These are phyloP conservation scores for Anoplolepis gracilipes DNA, from an alignment of 1,140 invertebrate genomes.

Conservation along the genomic window DNA sequence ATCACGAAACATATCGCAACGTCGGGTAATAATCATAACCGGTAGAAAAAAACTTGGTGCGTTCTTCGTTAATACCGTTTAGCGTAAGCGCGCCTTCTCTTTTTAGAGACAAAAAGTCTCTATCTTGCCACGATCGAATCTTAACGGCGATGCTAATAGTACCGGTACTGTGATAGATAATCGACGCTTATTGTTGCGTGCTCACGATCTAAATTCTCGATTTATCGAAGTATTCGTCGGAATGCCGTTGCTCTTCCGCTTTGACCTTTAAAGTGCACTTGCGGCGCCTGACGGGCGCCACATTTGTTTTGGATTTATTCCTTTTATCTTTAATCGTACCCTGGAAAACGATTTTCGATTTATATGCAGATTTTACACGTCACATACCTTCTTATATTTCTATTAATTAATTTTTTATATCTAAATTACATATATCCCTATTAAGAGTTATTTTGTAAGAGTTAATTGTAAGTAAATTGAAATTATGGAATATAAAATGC, in stretches of 20 bases:
- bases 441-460: not conserved
- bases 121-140: slow-evolving; percentile 13
- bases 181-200: slow-evolving; percentile 41
- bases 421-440: not conserved
- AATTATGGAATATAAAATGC: not conserved
- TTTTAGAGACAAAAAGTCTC: too few relatives aligned
- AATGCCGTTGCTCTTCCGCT: slow-evolving; percentile 24
- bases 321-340: not conserved
- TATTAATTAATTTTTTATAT: not conserved
- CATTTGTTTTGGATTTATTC: not conserved
- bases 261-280: not conserved
- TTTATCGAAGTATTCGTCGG: slow-evolving; percentile 8
- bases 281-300: not conserved
- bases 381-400: not conserved
- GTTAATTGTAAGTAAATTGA: not conserved
- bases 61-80: slow-evolving; percentile 41
- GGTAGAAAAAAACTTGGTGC: not conserved
- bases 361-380: not conserved
- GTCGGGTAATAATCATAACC: slow-evolving; percentile 6
- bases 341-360: slow-evolving; percentile 6
- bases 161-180: slow-evolving; percentile 2
- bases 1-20: slow-evolving; percentile 30
- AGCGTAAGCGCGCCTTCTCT: slow-evolving; percentile 6
- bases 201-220: slow-evolving; percentile 24
- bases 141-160: slow-evolving; percentile 34